Evolutionary conservation across 2,113 vertebrate genomes (phyloP).

Genomic region (Probosciger aterrimus): DNA sequence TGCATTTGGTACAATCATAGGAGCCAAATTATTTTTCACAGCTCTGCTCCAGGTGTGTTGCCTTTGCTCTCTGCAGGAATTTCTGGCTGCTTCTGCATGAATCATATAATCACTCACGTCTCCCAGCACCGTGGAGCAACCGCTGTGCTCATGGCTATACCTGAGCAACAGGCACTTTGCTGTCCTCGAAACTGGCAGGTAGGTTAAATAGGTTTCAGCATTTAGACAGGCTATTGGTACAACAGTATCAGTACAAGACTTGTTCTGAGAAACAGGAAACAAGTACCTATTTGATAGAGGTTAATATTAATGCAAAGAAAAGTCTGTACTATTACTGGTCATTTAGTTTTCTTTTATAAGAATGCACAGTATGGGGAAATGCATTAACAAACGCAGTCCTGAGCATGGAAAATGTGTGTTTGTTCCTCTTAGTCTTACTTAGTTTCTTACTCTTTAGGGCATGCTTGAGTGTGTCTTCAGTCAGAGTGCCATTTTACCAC

Average conservation of each 20-base stretch:
- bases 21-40: not conserved
- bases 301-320: not conserved
- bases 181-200: not conserved
- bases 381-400: not conserved
- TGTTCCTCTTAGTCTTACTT: not conserved
- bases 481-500: not conserved
- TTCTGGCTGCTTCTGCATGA: not conserved
- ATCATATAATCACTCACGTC: rapidly evolving
- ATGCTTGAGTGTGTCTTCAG: not conserved
- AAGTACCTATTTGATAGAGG: not conserved
- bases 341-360: not conserved
- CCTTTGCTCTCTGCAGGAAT: not conserved
- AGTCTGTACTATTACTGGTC: not conserved
- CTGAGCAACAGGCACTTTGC: not conserved
- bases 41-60: not conserved
- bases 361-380: constrained; percentile 9
- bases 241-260: not conserved
- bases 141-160: not conserved
- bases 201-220: not conserved
- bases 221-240: not conserved
- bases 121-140: not conserved
- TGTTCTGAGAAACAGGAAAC: not conserved
- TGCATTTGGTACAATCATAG: not conserved
- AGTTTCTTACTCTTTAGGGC: not conserved
- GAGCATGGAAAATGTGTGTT: not conserved